Evolutionary conservation across 2,797 vertebrate genomes (phyloP).

Genomic region (Chanos chanos): DNA sequence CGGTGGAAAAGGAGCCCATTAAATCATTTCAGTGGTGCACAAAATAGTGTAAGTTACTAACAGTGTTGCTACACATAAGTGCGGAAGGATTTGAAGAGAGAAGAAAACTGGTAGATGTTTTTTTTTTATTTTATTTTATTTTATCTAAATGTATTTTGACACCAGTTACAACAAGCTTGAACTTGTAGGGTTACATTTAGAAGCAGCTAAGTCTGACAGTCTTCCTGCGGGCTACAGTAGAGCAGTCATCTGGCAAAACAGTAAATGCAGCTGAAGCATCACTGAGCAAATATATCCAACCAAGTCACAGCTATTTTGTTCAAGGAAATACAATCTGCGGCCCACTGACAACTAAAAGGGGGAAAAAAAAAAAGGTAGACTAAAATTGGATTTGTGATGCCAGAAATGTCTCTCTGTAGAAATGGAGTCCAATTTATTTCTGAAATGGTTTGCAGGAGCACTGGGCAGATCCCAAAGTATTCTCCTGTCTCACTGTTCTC

Average conservation of each 20-base stretch:
- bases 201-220: conserved; percentile 53
- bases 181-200: conserved; percentile 57
- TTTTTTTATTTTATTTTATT: neutral
- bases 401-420: conserved; percentile 42
- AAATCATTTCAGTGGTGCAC: too few species aligned
- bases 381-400: conserved; percentile 57
- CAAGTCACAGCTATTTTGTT: conserved; percentile 63
- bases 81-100: conserved; percentile 20
- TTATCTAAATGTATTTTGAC: conserved; percentile 49
- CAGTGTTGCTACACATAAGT: too few species aligned
- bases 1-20: too few species aligned
- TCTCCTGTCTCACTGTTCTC: conserved; percentile 20
- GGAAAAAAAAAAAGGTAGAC: conserved; percentile 34
- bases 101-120: conserved; percentile 21
- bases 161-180: conserved; percentile 53
- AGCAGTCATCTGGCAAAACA: conserved; percentile 62
- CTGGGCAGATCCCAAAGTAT: conserved; percentile 21
- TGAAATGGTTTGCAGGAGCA: conserved; percentile 44
- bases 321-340: conserved; percentile 57
- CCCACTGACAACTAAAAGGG: conserved; percentile 51
- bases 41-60: too few species aligned
- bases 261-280: conserved; percentile 70
- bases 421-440: conserved; percentile 45
- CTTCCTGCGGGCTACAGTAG: conserved; percentile 58
- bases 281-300: conserved; percentile 67